Conservation (phyloP, 92 coral and sea anemone genomes). For the Parazoanthus atlanticus region DNA sequence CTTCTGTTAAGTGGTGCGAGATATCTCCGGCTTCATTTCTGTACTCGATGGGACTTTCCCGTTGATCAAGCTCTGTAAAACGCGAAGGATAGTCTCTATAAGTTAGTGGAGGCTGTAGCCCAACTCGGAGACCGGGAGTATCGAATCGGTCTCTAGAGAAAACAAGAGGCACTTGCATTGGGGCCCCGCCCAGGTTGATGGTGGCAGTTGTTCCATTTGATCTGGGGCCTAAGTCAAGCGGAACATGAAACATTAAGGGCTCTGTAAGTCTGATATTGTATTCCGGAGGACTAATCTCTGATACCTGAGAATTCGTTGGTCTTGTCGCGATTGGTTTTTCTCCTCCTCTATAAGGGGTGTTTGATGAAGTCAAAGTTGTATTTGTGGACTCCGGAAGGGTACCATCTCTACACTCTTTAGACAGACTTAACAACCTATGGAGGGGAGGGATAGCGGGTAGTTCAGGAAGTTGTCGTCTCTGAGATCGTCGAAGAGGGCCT, state of each 20-base stretch:
- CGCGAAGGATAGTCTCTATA: background rate
- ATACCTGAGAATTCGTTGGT: background rate
- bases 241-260: conserved; percentile 25
- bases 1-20: conserved; percentile 21
- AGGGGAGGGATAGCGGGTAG: conserved; percentile 27
- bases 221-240: conserved; percentile 35
- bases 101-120: background rate
- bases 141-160: conserved; percentile 20
- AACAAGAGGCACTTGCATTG: conserved; percentile 38
- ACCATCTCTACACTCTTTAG: background rate
- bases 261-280: conserved; percentile 13
- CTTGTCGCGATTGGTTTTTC: background rate
- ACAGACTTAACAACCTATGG: background rate
- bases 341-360: background rate
- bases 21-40: conserved; percentile 9
- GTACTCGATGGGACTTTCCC: conserved; percentile 6
- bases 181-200: conserved; percentile 18
- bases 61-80: conserved; percentile 25
- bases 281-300: background rate
- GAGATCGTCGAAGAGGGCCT: conserved; percentile 34
- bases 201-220: conserved; percentile 7
- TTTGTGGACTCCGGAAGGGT: background rate
- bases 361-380: background rate
- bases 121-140: background rate
- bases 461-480: conserved; percentile 24